Percentiles rank a stretch among this genome's conserved stretches.
Evolutionary conservation across 1,140 invertebrate genomes (phyloP).

Genomic region (Lerema accius): DNA sequence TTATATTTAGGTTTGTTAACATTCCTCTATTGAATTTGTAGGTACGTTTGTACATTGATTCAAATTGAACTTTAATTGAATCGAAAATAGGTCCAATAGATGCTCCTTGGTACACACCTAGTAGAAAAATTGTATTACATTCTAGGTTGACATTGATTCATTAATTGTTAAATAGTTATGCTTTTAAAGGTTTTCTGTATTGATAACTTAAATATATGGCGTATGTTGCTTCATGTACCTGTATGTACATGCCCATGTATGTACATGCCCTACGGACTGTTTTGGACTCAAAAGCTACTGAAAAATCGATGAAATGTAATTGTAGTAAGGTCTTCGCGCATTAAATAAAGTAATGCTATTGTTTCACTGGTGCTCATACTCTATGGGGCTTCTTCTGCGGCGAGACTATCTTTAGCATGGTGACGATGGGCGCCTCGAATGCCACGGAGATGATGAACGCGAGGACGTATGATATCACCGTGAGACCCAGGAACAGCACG

Average conservation of each 20-base stretch:
- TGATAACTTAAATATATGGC: not conserved
- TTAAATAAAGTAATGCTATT: slow-evolving; percentile 19
- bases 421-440: slow-evolving; percentile 92
- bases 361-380: slow-evolving; percentile 43
- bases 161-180: no score
- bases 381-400: slow-evolving; percentile 79
- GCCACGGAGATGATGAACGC: slow-evolving; percentile 90
- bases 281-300: not conserved
- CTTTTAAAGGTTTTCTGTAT: not conserved
- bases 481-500: slow-evolving; percentile 89
- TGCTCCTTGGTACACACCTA: slow-evolving; percentile 1
- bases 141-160: no score
- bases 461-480: slow-evolving; percentile 89
- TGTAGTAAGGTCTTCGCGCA: slow-evolving; percentile 18
- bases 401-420: slow-evolving; percentile 91
- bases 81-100: slow-evolving; percentile 4
- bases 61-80: not conserved
- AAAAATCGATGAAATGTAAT: not conserved
- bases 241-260: no score
- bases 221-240: not conserved
- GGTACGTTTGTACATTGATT: slow-evolving; percentile 13
- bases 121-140: no score
- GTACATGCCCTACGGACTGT: no score
- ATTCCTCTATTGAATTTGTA: no score
- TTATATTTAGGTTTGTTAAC: no score